A percentile compares a stretch with the other conserved stretches of the same genome.
phyloP scores from a whole-genome alignment of 2,113 vertebrate species.

The Brachionichthys hirsutus region DNA sequence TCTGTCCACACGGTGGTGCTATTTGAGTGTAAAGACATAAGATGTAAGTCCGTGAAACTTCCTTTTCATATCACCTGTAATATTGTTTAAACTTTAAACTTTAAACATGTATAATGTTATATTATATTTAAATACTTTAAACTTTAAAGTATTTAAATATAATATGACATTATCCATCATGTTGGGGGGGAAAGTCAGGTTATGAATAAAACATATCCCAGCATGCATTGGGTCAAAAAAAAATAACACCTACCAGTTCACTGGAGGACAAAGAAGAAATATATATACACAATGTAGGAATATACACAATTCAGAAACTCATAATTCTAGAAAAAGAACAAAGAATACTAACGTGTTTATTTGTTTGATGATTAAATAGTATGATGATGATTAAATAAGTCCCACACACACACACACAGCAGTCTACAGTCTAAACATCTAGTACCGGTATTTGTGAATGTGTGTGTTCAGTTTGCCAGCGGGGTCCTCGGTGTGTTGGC shows the following conservation, averaged over 20 bases:
- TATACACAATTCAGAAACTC: too few species aligned
- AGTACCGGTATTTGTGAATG: conserved; percentile 2
- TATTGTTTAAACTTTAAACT: too few species aligned
- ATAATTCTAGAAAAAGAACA: too few species aligned
- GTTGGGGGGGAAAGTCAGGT: too few species aligned
- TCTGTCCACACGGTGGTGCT: conserved; percentile 25
- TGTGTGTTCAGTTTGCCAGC: conserved; percentile 36
- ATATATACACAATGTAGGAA: background rate
- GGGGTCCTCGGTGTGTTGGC: conserved; percentile 25
- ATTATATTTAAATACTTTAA: too few species aligned
- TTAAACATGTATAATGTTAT: too few species aligned
- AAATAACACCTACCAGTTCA: background rate
- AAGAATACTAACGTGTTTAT: background rate
- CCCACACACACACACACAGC: too few species aligned
- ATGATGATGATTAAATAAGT: background rate
- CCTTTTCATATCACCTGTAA: background rate
- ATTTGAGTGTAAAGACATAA: background rate
- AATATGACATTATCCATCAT: too few species aligned
- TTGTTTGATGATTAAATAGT: background rate
- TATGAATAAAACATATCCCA: background rate
- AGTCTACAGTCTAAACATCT: background rate
- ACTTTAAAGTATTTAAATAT: too few species aligned
- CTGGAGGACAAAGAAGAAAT: background rate
- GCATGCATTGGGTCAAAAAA: background rate
- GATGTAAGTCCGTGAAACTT: too few species aligned